These are phyloP conservation scores for Luperina nickerlii DNA, from an alignment of 2,888 invertebrate species.

Conservation along the genomic window DNA sequence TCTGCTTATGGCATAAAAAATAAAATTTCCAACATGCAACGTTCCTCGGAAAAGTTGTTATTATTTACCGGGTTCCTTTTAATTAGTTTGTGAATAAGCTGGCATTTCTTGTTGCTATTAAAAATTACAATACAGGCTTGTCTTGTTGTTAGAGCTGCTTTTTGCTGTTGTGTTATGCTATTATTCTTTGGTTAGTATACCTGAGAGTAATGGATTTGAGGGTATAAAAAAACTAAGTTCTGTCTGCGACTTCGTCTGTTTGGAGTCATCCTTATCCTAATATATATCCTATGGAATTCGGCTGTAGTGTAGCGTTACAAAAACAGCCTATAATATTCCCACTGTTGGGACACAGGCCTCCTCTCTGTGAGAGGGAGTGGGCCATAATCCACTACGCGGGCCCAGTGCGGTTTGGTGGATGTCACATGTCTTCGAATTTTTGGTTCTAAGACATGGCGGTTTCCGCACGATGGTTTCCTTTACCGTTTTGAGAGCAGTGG, in stretches of 20 bases:
- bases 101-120: conserved; percentile 21
- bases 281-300: too few species aligned
- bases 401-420: background rate
- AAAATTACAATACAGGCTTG: conserved; percentile 16
- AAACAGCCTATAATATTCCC: background rate
- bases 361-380: background rate
- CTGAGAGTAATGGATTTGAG: background rate
- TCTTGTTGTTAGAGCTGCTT: background rate
- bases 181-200: background rate
- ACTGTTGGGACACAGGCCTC: background rate
- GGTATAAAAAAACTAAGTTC: background rate
- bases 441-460: too few species aligned
- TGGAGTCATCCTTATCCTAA: too few species aligned
- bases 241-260: background rate
- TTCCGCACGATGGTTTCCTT: background rate
- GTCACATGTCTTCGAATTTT: background rate
- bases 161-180: conserved; percentile 13
- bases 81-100: conserved; percentile 57
- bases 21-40: conserved; percentile 8
- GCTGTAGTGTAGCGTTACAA: too few species aligned
- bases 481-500: too few species aligned
- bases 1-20: conserved; percentile 23
- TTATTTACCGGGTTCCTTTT: conserved; percentile 39
- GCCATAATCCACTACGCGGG: too few species aligned
- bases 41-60: conserved; percentile 9